Conservation (phyloP, 1,140 invertebrate species). For the Teleogryllus occipitalis region DNA sequence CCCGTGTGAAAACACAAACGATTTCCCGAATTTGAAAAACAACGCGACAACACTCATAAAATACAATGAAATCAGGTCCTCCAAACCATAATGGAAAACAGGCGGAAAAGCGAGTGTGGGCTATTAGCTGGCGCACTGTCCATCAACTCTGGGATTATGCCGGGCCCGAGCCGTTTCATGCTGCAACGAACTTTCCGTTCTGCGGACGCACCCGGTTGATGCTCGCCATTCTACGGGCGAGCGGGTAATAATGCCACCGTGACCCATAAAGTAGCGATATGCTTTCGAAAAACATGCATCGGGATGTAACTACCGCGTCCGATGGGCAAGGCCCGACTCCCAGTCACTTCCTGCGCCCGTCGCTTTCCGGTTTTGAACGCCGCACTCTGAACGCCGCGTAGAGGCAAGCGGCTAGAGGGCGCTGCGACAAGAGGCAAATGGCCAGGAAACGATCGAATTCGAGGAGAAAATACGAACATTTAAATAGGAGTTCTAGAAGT, state of each 20-base stretch:
- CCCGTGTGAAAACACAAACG: neutral
- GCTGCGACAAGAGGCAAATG: too few relatives aligned
- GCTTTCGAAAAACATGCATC: neutral
- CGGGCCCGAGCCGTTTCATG: neutral
- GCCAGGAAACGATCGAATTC: too few relatives aligned
- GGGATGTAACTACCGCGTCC: neutral
- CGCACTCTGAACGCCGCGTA: too few relatives aligned
- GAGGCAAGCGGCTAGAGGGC: too few relatives aligned
- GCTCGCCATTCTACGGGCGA: neutral
- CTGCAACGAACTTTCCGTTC: neutral
- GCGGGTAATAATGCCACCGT: neutral
- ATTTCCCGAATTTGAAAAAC: neutral
- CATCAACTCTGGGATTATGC: neutral
- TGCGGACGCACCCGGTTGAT: neutral
- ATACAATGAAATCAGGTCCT: neutral
- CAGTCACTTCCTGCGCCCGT: neutral
- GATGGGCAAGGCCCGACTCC: neutral
- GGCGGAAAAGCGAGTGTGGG: neutral
- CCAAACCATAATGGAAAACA: neutral
- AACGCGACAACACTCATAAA: neutral
- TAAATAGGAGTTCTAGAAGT: too few relatives aligned
- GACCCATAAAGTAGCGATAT: conserved; percentile 4
- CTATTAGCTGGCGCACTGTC: neutral
- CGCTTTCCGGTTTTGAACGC: too few relatives aligned
- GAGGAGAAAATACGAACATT: too few relatives aligned